phyloP scores from a whole-genome alignment of 2,113 vertebrate species.

The Argyrosomus japonicus region DNA sequence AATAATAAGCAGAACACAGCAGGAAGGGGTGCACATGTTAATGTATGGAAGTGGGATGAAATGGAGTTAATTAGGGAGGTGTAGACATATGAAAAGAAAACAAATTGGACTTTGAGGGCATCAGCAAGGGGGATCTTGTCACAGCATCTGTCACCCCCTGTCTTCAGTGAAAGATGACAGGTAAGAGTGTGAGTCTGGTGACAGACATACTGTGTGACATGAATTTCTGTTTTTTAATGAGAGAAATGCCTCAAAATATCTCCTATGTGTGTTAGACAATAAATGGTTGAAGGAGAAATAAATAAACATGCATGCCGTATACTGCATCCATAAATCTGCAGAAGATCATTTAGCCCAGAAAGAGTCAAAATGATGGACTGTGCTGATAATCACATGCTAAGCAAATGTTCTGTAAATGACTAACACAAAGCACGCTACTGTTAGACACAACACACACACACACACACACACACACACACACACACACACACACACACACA shows the following conservation, averaged over 20 bases:
- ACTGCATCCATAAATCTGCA: constrained; percentile 61
- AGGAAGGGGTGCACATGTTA: neutral
- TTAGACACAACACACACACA: constrained; percentile 15
- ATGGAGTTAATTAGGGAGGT: constrained; percentile 40
- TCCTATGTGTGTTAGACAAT: constrained; percentile 40
- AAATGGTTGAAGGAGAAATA: constrained; percentile 44
- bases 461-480: constrained; percentile 11
- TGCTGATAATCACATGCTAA: constrained; percentile 69
- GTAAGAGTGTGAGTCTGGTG: constrained; percentile 30
- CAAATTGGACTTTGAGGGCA: constrained; percentile 47
- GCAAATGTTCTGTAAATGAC: constrained; percentile 58
- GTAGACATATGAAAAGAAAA: constrained; percentile 40
- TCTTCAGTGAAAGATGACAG: constrained; percentile 49
- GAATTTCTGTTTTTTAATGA: constrained; percentile 34
- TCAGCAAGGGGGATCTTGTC: constrained; percentile 27
- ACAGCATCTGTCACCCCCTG: constrained; percentile 16
- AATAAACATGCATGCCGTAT: constrained; percentile 42
- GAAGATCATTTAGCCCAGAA: constrained; percentile 58
- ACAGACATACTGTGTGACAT: neutral
- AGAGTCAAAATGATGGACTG: constrained; percentile 68
- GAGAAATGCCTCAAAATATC: neutral
- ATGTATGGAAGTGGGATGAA: neutral
- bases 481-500: neutral
- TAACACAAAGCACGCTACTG: constrained; percentile 34
- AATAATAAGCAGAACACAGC: constrained; percentile 9